Evolutionary conservation across 2,113 vertebrate genomes (phyloP).

Genomic region (Sinocyclocheilus grahami): DNA sequence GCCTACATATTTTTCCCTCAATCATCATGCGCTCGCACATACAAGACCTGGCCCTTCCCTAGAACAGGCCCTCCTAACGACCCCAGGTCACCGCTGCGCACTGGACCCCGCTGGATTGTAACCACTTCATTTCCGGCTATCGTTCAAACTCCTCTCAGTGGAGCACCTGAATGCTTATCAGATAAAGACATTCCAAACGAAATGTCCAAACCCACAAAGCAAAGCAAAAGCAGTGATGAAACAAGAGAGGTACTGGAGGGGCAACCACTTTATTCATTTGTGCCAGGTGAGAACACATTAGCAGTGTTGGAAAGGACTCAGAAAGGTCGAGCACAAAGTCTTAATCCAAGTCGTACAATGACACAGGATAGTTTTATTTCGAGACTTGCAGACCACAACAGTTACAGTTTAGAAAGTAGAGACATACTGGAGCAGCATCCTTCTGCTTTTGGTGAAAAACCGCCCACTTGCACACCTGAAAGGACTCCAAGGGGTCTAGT

Average conservation of each 20-base stretch:
- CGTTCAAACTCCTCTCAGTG: background rate
- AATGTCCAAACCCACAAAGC: background rate
- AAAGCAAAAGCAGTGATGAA: background rate
- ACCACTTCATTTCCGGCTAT: background rate
- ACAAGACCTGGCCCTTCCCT: constrained; percentile 49
- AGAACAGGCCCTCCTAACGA: constrained; percentile 38
- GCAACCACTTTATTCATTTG: background rate
- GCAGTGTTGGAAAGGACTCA: background rate
- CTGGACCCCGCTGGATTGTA: constrained; percentile 44
- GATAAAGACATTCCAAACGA: background rate
- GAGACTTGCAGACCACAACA: background rate
- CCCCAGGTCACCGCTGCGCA: background rate
- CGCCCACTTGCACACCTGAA: background rate
- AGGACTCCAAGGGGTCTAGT: background rate
- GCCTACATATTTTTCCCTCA: background rate
- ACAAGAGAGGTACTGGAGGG: background rate
- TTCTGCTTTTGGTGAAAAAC: background rate
- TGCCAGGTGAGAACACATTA: background rate
- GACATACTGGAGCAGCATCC: background rate
- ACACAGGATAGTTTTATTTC: background rate
- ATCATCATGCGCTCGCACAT: constrained; percentile 50
- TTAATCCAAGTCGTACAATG: background rate
- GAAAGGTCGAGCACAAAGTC: background rate
- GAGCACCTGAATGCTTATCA: background rate
- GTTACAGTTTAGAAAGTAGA: background rate